Conservation (phyloP, 2,888 invertebrate genomes). For the Machimus rusticus region DNA sequence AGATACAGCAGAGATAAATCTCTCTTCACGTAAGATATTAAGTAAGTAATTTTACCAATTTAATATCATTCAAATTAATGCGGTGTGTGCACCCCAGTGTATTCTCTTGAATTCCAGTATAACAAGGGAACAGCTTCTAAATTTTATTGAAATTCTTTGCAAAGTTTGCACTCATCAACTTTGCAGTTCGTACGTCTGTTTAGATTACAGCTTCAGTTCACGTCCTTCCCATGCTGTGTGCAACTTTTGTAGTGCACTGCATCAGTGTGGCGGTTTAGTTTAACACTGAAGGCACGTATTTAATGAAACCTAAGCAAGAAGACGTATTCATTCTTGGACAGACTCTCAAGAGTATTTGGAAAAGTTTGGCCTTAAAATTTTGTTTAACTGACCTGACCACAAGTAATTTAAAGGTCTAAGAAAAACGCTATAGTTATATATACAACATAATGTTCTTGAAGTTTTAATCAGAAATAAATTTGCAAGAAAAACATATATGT, state of each 20-base stretch:
- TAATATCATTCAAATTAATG: slow-evolving; percentile 16
- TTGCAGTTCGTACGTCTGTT: not conserved
- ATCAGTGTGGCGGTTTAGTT: not conserved
- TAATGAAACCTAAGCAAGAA: slow-evolving; percentile 13
- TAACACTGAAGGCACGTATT: slow-evolving; percentile 18
- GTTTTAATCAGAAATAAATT: not conserved
- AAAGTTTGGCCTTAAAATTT: not conserved
- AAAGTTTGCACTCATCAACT: slow-evolving; percentile 19
- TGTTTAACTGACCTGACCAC: not conserved
- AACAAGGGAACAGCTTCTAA: slow-evolving; percentile 2
- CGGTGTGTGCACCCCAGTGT: not conserved
- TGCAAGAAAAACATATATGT: not conserved
- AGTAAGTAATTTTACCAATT: not conserved
- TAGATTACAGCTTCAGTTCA: slow-evolving; percentile 7
- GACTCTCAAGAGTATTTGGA: not conserved
- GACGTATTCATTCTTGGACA: not conserved
- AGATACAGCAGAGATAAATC: not conserved
- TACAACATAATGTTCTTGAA: not conserved
- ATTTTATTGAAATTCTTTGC: slow-evolving; percentile 27
- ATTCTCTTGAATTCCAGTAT: not conserved
- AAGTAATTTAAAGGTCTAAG: not conserved
- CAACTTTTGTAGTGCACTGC: slow-evolving; percentile 20
- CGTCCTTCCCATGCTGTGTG: slow-evolving; percentile 1
- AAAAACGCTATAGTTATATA: not conserved
- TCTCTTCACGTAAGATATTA: not conserved